These are phyloP conservation scores for Trimorus sp. DNA, from an alignment of 2,888 invertebrate species.

Conservation along the genomic window DNA sequence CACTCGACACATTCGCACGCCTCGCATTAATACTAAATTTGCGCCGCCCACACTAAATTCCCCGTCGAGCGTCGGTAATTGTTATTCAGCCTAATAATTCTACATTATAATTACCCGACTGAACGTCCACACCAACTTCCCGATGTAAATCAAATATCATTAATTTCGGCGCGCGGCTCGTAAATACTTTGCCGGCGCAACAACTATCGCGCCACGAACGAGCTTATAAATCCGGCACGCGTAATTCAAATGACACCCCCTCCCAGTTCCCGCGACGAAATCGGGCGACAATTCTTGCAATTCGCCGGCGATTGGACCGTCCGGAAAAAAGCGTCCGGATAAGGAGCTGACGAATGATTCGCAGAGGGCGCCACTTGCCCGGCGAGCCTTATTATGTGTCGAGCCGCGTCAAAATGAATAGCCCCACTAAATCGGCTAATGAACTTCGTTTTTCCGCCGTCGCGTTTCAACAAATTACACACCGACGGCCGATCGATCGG, in stretches of 20 bases:
- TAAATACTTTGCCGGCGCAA: slow-evolving; percentile 3
- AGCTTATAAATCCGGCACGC: slow-evolving; percentile 7
- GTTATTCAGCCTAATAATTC: slow-evolving; percentile 5
- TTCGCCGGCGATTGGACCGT: slow-evolving; percentile 15
- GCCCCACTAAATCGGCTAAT: slow-evolving; percentile 29
- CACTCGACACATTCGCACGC: too few species aligned
- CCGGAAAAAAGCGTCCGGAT: slow-evolving; percentile 16
- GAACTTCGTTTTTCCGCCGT: slow-evolving; percentile 18
- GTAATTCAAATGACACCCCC: neutral
- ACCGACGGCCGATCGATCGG: too few species aligned
- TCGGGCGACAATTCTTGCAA: neutral
- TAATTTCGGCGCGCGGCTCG: neutral
- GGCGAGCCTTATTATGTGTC: slow-evolving; percentile 23
- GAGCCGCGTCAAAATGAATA: slow-evolving; percentile 27
- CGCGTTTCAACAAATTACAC: neutral
- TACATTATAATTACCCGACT: slow-evolving; percentile 17
- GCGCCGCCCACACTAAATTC: slow-evolving; percentile 3
- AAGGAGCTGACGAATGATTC: slow-evolving; percentile 45
- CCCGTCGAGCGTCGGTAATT: slow-evolving; percentile 3
- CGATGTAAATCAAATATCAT: slow-evolving; percentile 25
- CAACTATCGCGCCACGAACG: neutral
- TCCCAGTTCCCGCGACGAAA: neutral
- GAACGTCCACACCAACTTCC: slow-evolving; percentile 12
- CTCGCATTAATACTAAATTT: neutral
- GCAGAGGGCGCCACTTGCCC: slow-evolving; percentile 3